Conservation (phyloP, 2,888 invertebrate species). For the Alloscopus bannaensis region DNA sequence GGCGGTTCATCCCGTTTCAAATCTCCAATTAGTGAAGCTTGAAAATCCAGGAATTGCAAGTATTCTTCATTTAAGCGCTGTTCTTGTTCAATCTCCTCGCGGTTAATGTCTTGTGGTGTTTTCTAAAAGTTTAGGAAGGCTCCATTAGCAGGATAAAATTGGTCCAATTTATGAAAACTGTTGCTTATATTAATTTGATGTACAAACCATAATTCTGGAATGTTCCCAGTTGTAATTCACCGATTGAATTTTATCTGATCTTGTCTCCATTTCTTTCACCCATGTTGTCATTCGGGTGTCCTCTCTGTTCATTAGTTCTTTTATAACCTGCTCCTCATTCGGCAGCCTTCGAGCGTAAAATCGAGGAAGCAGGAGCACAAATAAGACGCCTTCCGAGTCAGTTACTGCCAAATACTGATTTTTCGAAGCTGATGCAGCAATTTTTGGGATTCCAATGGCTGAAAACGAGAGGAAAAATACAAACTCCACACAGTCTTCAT, state of each 20-base stretch:
- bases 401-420: slow-evolving; percentile 69
- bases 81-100: slow-evolving; percentile 67
- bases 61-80: slow-evolving; percentile 66
- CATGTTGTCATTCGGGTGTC: slow-evolving; percentile 66
- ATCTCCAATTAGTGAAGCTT: slow-evolving; percentile 55
- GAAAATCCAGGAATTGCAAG: slow-evolving; percentile 68
- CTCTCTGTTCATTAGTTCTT: slow-evolving; percentile 70
- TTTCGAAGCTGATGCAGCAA: slow-evolving; percentile 64
- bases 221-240: slow-evolving; percentile 51
- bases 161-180: too few relatives aligned
- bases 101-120: slow-evolving; percentile 60
- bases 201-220: slow-evolving; percentile 27
- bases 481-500: not conserved
- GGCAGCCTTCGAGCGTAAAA: slow-evolving; percentile 67
- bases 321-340: slow-evolving; percentile 65
- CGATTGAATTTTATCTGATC: slow-evolving; percentile 42
- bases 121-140: slow-evolving; percentile 57
- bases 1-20: slow-evolving; percentile 69
- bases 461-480: slow-evolving; percentile 5
- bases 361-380: slow-evolving; percentile 67
- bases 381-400: slow-evolving; percentile 68
- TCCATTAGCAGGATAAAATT: not conserved
- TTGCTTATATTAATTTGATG: not conserved
- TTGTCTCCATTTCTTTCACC: slow-evolving; percentile 56
- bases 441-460: slow-evolving; percentile 65